Evolutionary conservation across 2,113 vertebrate genomes (phyloP), one percentile per base, ranked within the genome.

Genomic region (Anolis sagrei): DNA sequence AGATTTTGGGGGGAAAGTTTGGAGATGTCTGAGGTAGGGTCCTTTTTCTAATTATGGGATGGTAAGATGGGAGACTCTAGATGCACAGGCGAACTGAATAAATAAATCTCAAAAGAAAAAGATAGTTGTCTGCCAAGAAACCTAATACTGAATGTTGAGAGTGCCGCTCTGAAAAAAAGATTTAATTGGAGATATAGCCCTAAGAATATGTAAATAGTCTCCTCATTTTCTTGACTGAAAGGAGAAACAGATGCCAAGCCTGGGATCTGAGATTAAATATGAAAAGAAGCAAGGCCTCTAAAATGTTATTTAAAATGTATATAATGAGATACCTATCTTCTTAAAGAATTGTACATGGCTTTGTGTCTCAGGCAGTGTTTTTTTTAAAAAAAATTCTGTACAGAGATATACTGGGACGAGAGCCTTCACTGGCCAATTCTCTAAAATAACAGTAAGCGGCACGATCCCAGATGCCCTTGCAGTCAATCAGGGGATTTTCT

Each of bases 141-240:
- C 89, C 87, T 92, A 96, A 96, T 96, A 95, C 93, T 90, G 93
- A 95, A 95, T 89, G 92, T 92, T 89, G 91, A 92, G 91, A 93
- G 91, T 78, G 82, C 90, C 91, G 94, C 87, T 95, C 93, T 88
- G 91, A 95, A 95, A 92, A n/a, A 68, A 94, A 95, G 95, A 96
- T 95, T 94, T 96, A 93, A 96, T 96, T 96, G 95, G 93, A 93
- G 96, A 96, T 96, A 96, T 88, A 92, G 87, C 91, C 91, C 90
- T 91, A 94, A 92, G 94, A 96, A 95, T 96, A 96, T 94, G 95
- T 96, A 96, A 97, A 96, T 96, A 95, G 93, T 95, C 93, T 93
- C 54, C 94, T 95, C 84, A 79, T 87, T 95, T 96, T 92, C 96
- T 96, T 87, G 91, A 93, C 92, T 95, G 86, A 96, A 96, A 96